Percentiles rank a stretch among this genome's conserved stretches.
Evolutionary conservation across 2,113 vertebrate genomes (phyloP).

Genomic region (Myotis davidii): DNA sequence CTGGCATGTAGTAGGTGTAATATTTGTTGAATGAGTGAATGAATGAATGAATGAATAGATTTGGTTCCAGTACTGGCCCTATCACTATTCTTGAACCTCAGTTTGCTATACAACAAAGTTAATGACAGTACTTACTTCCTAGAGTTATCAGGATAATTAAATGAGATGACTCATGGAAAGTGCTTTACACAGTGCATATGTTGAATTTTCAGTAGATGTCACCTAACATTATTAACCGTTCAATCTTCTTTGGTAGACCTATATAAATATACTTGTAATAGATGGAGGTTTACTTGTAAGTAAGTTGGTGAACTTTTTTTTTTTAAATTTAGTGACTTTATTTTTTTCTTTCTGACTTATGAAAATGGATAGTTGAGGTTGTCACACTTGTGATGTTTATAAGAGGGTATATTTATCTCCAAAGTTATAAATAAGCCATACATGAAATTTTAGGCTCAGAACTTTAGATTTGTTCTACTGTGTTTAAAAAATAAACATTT

Average conservation of each 20-base stretch:
- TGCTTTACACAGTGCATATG: neutral
- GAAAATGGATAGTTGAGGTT: conserved; percentile 26
- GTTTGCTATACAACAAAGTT: conserved; percentile 45
- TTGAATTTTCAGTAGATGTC: conserved; percentile 29
- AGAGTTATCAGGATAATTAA: conserved; percentile 36
- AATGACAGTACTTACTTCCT: neutral
- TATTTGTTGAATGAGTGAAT: conserved; percentile 60
- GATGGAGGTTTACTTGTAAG: neutral
- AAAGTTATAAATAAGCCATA: neutral
- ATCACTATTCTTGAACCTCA: neutral
- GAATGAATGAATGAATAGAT: conserved; percentile 1
- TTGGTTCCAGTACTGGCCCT: neutral
- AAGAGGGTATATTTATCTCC: conserved; percentile 26
- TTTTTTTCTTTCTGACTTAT: conserved; percentile 28
- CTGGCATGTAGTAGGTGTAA: conserved; percentile 50
- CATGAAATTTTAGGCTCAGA: conserved; percentile 26
- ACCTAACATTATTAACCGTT: conserved; percentile 28
- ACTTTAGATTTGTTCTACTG: conserved; percentile 9
- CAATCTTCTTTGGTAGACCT: neutral
- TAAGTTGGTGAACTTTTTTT: neutral
- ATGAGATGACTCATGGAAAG: conserved; percentile 31
- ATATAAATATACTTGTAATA: neutral
- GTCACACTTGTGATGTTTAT: neutral
- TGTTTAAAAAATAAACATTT: conserved; percentile 55
- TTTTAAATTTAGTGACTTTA: neutral